Conservation (phyloP, 2,113 vertebrate species). For the Eretmochelys imbricata region DNA sequence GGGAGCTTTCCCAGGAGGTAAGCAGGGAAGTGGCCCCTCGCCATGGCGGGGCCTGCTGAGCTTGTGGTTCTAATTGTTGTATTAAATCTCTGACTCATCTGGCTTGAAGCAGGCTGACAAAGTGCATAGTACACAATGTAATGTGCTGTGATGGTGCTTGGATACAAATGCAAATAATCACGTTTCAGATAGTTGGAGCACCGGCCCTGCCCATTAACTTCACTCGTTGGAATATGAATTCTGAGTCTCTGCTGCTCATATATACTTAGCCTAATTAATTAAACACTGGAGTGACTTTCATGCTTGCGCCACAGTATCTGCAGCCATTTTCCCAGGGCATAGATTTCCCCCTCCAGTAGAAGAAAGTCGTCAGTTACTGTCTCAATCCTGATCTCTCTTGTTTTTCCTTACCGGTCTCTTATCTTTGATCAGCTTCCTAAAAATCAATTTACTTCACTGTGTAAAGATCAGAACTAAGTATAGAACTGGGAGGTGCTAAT, state of each 20-base stretch:
- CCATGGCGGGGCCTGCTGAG: slow-evolving; percentile 31
- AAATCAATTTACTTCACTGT: background rate
- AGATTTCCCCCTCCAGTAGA: background rate
- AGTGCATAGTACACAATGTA: background rate
- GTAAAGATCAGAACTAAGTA: background rate
- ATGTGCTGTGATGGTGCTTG: background rate
- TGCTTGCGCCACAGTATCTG: background rate
- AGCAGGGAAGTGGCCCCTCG: background rate
- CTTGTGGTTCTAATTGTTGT: slow-evolving; percentile 52
- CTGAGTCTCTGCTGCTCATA: background rate
- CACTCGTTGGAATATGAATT: background rate
- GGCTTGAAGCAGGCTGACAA: background rate
- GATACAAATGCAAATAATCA: background rate
- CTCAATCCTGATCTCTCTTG: background rate
- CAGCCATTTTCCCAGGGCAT: background rate
- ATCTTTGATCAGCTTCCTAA: background rate
- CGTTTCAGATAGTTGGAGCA: background rate
- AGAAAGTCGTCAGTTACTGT: background rate
- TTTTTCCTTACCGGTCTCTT: background rate
- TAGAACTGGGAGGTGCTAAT: background rate
- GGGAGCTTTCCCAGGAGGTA: background rate
- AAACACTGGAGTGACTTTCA: background rate
- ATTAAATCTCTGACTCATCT: slow-evolving; percentile 47
- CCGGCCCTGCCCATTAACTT: background rate
- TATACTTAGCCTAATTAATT: background rate